Conservation (phyloP, 2,797 vertebrate species). For the Tiaroga cobitis region DNA sequence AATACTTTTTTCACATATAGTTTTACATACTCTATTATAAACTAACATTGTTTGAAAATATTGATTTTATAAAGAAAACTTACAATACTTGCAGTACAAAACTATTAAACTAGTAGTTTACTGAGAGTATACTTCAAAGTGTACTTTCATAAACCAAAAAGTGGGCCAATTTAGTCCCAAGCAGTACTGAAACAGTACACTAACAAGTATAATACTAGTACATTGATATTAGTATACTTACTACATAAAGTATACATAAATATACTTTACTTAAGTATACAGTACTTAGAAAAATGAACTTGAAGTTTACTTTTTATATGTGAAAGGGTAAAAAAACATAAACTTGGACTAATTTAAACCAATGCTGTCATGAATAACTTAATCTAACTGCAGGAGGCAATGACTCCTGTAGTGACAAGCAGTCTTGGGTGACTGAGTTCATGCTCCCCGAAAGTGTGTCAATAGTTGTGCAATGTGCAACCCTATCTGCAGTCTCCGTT, state of each 20-base stretch:
- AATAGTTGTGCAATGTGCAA: slow-evolving; percentile 67
- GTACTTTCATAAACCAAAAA: neutral
- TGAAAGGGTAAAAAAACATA: neutral
- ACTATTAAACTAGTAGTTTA: too few relatives aligned
- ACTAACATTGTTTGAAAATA: too few relatives aligned
- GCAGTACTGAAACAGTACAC: neutral
- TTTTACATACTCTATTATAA: too few relatives aligned
- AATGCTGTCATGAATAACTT: neutral
- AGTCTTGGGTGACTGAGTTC: slow-evolving; percentile 28
- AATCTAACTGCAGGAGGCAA: neutral
- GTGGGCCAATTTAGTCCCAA: neutral
- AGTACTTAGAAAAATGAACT: neutral
- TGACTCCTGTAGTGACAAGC: neutral
- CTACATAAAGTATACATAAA: neutral
- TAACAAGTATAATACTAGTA: neutral
- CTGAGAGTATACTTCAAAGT: neutral
- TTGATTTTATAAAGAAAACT: too few relatives aligned
- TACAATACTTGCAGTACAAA: too few relatives aligned
- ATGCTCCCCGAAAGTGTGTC: slow-evolving; percentile 56
- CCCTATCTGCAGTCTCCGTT: slow-evolving; percentile 61
- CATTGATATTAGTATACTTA: neutral
- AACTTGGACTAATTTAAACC: neutral
- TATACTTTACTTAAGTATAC: neutral
- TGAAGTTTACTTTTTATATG: neutral
- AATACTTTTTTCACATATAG: neutral